A percentile compares a stretch with the other conserved stretches of the same genome.
phyloP scores from a whole-genome alignment of 2,113 vertebrate genomes.

The Melanotaenia duboulayi region DNA sequence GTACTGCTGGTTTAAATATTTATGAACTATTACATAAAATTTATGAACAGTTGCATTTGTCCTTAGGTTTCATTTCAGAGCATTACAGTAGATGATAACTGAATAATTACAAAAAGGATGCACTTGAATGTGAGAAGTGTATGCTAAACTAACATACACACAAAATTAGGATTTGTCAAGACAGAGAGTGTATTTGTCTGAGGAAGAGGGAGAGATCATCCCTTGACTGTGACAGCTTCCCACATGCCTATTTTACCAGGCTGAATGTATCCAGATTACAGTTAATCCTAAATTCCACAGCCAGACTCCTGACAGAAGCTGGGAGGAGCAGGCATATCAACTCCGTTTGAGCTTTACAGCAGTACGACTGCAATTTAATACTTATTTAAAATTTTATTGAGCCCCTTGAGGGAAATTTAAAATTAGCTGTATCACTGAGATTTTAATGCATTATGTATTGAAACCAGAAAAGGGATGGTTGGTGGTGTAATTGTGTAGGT shows the following conservation, averaged over 20 bases:
- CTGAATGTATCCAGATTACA: slow-evolving; percentile 61
- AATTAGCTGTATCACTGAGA: slow-evolving; percentile 40
- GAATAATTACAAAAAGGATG: not conserved
- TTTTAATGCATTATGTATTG: slow-evolving; percentile 39
- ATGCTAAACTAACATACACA: not conserved
- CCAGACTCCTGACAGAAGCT: slow-evolving; percentile 55
- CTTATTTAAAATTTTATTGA: slow-evolving; percentile 52
- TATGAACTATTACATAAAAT: not conserved
- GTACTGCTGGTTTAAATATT: not conserved
- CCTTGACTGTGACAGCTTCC: not conserved
- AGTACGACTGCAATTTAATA: slow-evolving; percentile 41
- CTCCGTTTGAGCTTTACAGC: slow-evolving; percentile 49
- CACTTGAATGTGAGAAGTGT: not conserved
- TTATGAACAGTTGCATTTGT: not conserved
- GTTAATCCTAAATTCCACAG: slow-evolving; percentile 65
- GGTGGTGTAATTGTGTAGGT: slow-evolving; percentile 5
- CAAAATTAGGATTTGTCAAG: not conserved
- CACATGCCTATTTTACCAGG: slow-evolving; percentile 40
- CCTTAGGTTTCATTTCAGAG: not conserved
- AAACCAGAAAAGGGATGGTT: not conserved
- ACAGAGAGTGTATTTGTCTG: not conserved
- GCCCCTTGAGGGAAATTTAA: slow-evolving; percentile 41
- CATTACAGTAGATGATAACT: not conserved
- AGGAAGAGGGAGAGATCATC: not conserved
- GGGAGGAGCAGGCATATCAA: slow-evolving; percentile 49